A percentile compares a stretch with the other conserved stretches of the same genome.
These are phyloP conservation scores for Butorides virescens DNA, from an alignment of 2,113 vertebrate species.

Conservation along the genomic window DNA sequence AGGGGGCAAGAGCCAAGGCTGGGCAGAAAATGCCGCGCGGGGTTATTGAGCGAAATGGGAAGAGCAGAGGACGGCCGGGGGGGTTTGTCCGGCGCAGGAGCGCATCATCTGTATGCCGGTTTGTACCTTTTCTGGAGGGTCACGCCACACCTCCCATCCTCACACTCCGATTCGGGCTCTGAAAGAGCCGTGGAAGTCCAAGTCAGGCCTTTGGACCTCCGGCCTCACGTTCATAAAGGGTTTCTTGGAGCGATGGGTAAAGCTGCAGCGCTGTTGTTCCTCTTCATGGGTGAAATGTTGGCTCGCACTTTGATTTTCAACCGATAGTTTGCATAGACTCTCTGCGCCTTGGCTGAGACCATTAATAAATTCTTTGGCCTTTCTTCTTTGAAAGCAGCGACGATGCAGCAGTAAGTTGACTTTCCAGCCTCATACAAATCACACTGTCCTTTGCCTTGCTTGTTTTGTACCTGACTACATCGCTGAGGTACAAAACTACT, in stretches of 20 bases:
- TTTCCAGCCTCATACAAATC: background rate
- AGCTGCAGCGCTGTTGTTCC: background rate
- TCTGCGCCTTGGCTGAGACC: background rate
- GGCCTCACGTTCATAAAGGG: background rate
- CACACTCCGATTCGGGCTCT: too few species aligned
- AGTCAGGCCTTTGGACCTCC: background rate
- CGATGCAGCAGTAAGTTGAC: background rate
- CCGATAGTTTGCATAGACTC: background rate
- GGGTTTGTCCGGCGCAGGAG: background rate
- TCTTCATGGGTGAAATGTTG: background rate
- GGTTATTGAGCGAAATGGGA: background rate
- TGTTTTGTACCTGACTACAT: background rate
- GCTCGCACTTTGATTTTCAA: background rate
- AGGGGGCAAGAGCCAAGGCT: background rate
- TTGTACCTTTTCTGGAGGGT: accelerated
- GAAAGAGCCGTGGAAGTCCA: accelerated
- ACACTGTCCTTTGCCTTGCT: background rate
- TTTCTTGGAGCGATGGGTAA: background rate
- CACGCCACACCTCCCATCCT: accelerated
- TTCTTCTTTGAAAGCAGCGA: background rate
- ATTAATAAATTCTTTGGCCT: background rate
- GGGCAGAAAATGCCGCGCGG: background rate
- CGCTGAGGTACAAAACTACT: background rate
- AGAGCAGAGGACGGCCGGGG: background rate
- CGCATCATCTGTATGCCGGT: accelerated